These are phyloP conservation scores for Biston betularia DNA, from an alignment of 2,888 invertebrate genomes.

Conservation along the genomic window DNA sequence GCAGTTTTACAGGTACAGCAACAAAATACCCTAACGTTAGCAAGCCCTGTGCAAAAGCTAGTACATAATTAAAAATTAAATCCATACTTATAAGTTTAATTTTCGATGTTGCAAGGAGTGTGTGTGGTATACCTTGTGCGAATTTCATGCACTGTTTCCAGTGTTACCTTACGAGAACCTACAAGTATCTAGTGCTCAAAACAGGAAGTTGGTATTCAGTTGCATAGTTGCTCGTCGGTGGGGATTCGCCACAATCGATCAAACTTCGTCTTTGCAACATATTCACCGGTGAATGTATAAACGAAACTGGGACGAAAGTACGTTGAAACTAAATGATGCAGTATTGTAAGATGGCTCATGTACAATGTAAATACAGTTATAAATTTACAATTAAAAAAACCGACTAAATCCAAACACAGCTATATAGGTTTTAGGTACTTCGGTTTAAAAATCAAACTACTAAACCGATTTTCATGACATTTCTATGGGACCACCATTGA, in stretches of 20 bases:
- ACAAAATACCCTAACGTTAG: no score
- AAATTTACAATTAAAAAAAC: no score
- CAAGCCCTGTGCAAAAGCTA: no score
- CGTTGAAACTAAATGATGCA: not conserved
- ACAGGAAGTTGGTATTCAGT: slow-evolving; percentile 62
- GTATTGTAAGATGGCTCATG: not conserved
- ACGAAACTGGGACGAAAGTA: slow-evolving; percentile 48
- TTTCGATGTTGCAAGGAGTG: no score
- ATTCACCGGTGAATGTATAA: slow-evolving; percentile 67
- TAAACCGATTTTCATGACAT: no score
- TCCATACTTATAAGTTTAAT: no score
- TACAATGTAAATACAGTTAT: not conserved
- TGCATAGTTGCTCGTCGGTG: slow-evolving; percentile 63
- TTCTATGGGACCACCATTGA: no score
- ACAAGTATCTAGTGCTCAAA: slow-evolving; percentile 52
- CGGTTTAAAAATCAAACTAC: no score
- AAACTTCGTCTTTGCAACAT: slow-evolving; percentile 72
- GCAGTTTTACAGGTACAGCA: no score
- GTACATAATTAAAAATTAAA: no score
- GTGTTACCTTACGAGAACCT: not conserved
- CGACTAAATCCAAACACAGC: no score
- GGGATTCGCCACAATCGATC: slow-evolving; percentile 69
- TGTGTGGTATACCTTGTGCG: not conserved
- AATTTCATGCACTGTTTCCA: slow-evolving; percentile 15
- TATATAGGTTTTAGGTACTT: no score